phyloP scores from a whole-genome alignment of 2,797 vertebrate genomes.

The Clarias pachynema region DNA sequence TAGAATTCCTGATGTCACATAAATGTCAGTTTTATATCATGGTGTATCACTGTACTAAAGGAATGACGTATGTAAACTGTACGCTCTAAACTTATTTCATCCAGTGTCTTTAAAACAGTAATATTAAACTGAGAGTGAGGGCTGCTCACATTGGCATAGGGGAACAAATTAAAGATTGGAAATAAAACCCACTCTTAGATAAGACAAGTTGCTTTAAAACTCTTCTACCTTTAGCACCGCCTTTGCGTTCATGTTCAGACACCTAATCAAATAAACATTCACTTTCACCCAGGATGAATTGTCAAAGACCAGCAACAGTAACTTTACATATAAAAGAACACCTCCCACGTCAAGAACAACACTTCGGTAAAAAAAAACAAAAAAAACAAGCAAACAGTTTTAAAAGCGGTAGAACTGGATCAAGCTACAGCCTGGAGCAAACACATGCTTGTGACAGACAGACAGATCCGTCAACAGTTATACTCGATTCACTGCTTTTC shows the following conservation, averaged over 20 bases:
- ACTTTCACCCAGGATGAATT: conserved; percentile 5
- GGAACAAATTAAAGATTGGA: neutral
- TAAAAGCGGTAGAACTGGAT: conserved; percentile 75
- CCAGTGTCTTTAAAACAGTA: neutral
- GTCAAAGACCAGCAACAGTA: neutral
- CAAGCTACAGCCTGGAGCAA: conserved; percentile 67
- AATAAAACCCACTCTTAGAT: too few species aligned
- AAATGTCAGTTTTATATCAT: conserved; percentile 9
- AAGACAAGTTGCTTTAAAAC: neutral
- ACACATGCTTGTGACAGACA: conserved; percentile 11
- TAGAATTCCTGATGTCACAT: conserved; percentile 33
- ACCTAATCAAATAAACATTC: neutral
- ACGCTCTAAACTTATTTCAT: neutral
- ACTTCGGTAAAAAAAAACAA: conserved; percentile 38
- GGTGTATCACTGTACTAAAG: neutral
- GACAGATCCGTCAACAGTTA: conserved; percentile 15
- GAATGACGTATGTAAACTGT: neutral
- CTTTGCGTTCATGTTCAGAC: neutral
- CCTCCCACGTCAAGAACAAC: conserved; percentile 34
- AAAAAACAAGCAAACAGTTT: conserved; percentile 51
- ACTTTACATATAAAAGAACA: conserved; percentile 14
- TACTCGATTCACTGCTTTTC: conserved; percentile 1
- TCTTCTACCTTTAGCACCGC: too few species aligned
- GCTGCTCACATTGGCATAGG: neutral
- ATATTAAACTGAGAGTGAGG: neutral